Base-by-base conservation (phyloP, 2,888 invertebrate species). In the Polydrusus tereticollis region DNA sequence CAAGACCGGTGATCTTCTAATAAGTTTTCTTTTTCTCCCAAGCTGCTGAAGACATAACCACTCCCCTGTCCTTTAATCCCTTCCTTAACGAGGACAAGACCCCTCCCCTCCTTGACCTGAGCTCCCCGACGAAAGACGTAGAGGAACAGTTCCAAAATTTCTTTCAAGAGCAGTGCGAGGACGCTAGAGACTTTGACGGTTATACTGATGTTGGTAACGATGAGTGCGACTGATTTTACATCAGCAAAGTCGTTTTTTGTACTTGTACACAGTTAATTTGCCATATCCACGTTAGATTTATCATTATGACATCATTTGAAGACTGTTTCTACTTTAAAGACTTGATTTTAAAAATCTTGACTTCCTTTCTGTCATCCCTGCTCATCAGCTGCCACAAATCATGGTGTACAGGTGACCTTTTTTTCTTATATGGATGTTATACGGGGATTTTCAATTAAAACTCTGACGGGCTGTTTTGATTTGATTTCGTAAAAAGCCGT, bases 11-110 rank as follows among this genome's bases (percentile, higher is more conserved):
- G n/a, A n/a, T n/a, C n/a, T n/a, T n/a, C n/a, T 38, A 38, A n/a
- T n/a, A 23, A 12, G 3, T 10, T 47, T 47, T 21, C 21, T 23
- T n/a, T 55, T 79, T 82, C 80, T 79, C 81, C 76, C 84, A 85
- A 85, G 85, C 85, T 83, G 85, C 85, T 77, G 84, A 84, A 80
- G 84, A 80, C 67, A 75, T 76, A 60, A 62, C 69, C 52, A 75
- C 78, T 16, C 73, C 75, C 64, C 72, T 73, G 57, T 83, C 83
- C 75, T 83, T 80, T 76, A 85, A 85, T 79, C 85, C 85, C n/a
- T 85, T 85, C 80, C 81, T 85, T 45, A 82, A 82, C 41, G 84
- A 85, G 60, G 84, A 85, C 77, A 76, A 80, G n/a, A 80, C 80
- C 70, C 83, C 84, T 23, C 82, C 84, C 21, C 77, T 84, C 50